Base-by-base conservation (phyloP, 2,888 invertebrate genomes). In the Philhelius pedissequus region DNA sequence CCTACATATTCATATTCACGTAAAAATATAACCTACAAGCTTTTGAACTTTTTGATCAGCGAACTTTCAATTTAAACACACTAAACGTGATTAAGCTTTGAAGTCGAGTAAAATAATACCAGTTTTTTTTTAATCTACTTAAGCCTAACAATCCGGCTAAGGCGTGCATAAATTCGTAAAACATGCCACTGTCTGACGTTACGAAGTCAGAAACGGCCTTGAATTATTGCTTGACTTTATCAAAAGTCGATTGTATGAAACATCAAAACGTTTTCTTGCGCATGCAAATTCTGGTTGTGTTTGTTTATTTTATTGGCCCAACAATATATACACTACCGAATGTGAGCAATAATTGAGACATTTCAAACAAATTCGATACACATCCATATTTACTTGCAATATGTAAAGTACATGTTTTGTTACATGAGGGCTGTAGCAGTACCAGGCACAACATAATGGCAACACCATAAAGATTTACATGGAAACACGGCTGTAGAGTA, bases 311-410 rank as follows among this genome's bases (percentile, higher is more conserved):
- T 22, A 35, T 73, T 69, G 52, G 40, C 45, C 50, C 43, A 40
- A 60, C 43, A 40, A 60, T 58, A 15, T 11, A 22, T 48, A 40
- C 0, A 22, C 15, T 25, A 38, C 50, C 18, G 35, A 60, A 68
- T 66, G 60, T 58, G 52, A 50, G 25, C 58, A 68, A 64, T 74
- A 68, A 82, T 82, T 82, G 69, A 82, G 73, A 73, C 73, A 69
- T 82, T 73, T 56, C 54, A 73, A 73, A 64, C 62, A 62, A 77
- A 82, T 74, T 73, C 68, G 73, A 73, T 69, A 62, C 13, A 62
- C 43, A 13, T 3, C n/a, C n/a, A n/a, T n/a, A n/a, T n/a, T n/a
- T n/a, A n/a, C n/a, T n/a, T n/a, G n/a, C n/a, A n/a, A n/a, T n/a
- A n/a, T n/a, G n/a, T n/a, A n/a, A n/a, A n/a, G n/a, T n/a, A n/a